Conservation (phyloP, 2,797 vertebrate genomes). For the Oreochromis grahami region DNA sequence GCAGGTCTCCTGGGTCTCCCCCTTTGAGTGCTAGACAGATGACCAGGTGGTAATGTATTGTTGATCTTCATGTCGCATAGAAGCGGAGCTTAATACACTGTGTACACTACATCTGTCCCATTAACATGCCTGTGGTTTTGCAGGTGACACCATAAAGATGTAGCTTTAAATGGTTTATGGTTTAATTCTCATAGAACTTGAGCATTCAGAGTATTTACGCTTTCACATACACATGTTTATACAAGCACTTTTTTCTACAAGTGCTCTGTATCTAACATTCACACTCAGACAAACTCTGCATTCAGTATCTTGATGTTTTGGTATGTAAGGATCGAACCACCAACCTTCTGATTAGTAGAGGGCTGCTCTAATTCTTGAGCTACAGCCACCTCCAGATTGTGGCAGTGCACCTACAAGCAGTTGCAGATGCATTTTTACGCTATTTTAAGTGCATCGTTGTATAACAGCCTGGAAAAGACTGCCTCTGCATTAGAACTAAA, state of each 20-base stretch:
- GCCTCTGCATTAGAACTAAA: not conserved
- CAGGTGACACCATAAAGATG: not conserved
- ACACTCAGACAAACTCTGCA: not conserved
- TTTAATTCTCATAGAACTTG: not conserved
- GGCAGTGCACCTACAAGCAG: not conserved
- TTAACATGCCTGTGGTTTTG: not conserved
- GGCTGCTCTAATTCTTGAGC: not conserved
- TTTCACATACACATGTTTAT: not conserved
- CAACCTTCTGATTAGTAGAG: not conserved
- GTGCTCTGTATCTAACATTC: not conserved
- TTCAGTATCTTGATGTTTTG: not conserved
- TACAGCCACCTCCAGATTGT: not conserved
- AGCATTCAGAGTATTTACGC: not conserved
- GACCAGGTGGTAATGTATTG: slow-evolving; percentile 60
- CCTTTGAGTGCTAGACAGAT: slow-evolving; percentile 42
- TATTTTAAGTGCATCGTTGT: not conserved
- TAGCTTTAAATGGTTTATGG: not conserved
- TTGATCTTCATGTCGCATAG: slow-evolving; percentile 4
- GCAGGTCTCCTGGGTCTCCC: slow-evolving; percentile 39
- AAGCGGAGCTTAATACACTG: not conserved
- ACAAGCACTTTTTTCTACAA: not conserved
- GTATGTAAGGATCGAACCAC: not conserved
- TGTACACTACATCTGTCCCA: slow-evolving; percentile 36
- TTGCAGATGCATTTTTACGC: not conserved
- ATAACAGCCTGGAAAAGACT: not conserved